Percentiles rank a stretch among this genome's conserved stretches.
phyloP scores from a whole-genome alignment of 2,888 invertebrate species.

The Acronicta leporina region DNA sequence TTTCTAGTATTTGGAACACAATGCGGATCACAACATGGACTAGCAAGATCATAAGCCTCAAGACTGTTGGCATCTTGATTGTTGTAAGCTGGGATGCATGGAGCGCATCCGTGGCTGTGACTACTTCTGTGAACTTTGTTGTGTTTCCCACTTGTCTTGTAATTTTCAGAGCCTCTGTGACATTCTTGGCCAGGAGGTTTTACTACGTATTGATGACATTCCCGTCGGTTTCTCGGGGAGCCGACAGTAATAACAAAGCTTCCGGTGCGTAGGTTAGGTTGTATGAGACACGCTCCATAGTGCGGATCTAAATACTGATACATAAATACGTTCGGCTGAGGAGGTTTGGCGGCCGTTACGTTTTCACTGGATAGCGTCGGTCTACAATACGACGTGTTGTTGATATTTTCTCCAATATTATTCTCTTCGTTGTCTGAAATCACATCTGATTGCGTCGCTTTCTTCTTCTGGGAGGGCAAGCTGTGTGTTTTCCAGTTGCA shows the following conservation, averaged over 20 bases:
- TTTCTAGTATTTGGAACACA: constrained; percentile 92
- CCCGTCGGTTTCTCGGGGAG: constrained; percentile 90
- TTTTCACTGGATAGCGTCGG: constrained; percentile 95
- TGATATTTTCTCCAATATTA: constrained; percentile 82
- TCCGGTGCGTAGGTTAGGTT: constrained; percentile 91
- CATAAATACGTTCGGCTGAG: constrained; percentile 86
- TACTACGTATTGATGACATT: constrained; percentile 92
- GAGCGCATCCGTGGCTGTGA: constrained; percentile 91
- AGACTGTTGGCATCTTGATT: constrained; percentile 93
- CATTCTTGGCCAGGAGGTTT: constrained; percentile 77
- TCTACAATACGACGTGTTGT: constrained; percentile 91
- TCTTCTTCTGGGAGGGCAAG: constrained; percentile 95
- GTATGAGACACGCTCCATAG: constrained; percentile 91
- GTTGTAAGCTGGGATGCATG: constrained; percentile 91
- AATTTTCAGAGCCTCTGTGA: constrained; percentile 75
- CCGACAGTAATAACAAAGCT: constrained; percentile 93
- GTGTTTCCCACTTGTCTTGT: constrained; percentile 75
- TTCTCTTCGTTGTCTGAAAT: constrained; percentile 82
- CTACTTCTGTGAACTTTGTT: constrained; percentile 75
- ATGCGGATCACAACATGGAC: constrained; percentile 95
- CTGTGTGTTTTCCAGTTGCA: constrained; percentile 97
- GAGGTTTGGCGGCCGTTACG: constrained; percentile 86
- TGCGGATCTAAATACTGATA: constrained; percentile 93
- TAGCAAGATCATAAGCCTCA: constrained; percentile 95
- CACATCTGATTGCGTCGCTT: constrained; percentile 88